Percentiles rank a stretch among this genome's conserved stretches.
phyloP scores from a whole-genome alignment of 1,140 invertebrate genomes.

The Latrodectus geometricus region DNA sequence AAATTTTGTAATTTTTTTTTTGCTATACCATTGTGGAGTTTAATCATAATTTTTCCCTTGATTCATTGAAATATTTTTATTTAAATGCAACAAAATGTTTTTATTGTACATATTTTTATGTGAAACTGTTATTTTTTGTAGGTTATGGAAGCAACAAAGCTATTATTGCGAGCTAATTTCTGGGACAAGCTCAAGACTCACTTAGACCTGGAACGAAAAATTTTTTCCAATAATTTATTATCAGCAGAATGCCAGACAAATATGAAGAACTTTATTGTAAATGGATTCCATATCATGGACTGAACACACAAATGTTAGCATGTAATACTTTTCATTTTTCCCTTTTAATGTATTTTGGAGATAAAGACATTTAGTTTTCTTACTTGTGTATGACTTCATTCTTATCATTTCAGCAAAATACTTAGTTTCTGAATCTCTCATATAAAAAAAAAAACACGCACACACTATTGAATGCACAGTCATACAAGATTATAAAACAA shows the following conservation, averaged over 20 bases:
- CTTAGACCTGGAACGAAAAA: constrained; percentile 74
- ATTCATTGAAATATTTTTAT: neutral
- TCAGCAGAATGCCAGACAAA: constrained; percentile 72
- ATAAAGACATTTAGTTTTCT: neutral
- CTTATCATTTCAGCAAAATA: no score
- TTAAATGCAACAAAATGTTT: neutral
- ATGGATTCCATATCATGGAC: neutral
- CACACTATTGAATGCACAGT: no score
- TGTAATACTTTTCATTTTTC: neutral
- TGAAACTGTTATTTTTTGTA: constrained; percentile 67
- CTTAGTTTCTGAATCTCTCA: no score
- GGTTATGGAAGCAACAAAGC: constrained; percentile 76
- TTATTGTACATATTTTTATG: neutral
- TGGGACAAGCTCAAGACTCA: constrained; percentile 72
- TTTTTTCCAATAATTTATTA: constrained; percentile 77
- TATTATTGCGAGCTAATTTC: constrained; percentile 72
- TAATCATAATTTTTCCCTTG: neutral
- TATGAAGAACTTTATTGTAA: constrained; percentile 23
- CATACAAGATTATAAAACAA: no score
- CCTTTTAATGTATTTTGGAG: neutral
- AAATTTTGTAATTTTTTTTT: neutral
- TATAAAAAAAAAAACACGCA: no score
- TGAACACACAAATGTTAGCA: neutral
- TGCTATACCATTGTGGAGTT: neutral
- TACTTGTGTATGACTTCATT: neutral